Conservation (phyloP, 1,140 invertebrate genomes). For the Drosophila seguyi region DNA sequence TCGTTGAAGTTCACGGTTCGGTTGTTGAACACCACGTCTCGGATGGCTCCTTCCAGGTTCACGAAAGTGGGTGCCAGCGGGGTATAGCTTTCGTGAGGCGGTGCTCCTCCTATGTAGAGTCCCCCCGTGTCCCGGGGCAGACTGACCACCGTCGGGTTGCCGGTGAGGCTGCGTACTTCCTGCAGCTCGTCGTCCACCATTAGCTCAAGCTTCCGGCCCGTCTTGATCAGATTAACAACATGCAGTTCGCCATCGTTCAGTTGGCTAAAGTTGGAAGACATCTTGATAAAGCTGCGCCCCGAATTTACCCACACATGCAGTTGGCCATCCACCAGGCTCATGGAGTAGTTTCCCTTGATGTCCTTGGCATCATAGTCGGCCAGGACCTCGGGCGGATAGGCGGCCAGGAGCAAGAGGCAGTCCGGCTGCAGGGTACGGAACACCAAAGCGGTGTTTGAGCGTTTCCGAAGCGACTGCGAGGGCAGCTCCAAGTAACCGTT, state of each 20-base stretch:
- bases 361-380: slow-evolving; percentile 85
- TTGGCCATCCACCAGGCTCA: slow-evolving; percentile 88
- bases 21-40: slow-evolving; percentile 92
- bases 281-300: slow-evolving; percentile 88
- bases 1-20: slow-evolving; percentile 89
- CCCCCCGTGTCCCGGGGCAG: slow-evolving; percentile 85
- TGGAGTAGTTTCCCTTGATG: slow-evolving; percentile 88
- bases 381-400: slow-evolving; percentile 87
- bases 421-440: slow-evolving; percentile 90
- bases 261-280: slow-evolving; percentile 87
- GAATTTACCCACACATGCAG: slow-evolving; percentile 88
- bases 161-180: slow-evolving; percentile 86
- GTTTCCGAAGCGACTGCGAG: slow-evolving; percentile 89
- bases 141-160: slow-evolving; percentile 86
- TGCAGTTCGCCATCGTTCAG: slow-evolving; percentile 89
- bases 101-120: slow-evolving; percentile 85
- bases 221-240: slow-evolving; percentile 87
- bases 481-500: slow-evolving; percentile 92
- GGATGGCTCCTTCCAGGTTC: slow-evolving; percentile 91
- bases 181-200: slow-evolving; percentile 89
- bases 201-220: slow-evolving; percentile 87
- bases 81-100: slow-evolving; percentile 68
- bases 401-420: slow-evolving; percentile 91
- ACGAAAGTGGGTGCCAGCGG: slow-evolving; percentile 84
- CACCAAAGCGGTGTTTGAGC: slow-evolving; percentile 90